Evolutionary conservation across 2,888 invertebrate genomes (phyloP), one percentile per base, ranked within the genome.

Genomic region (Diaperis boleti): DNA sequence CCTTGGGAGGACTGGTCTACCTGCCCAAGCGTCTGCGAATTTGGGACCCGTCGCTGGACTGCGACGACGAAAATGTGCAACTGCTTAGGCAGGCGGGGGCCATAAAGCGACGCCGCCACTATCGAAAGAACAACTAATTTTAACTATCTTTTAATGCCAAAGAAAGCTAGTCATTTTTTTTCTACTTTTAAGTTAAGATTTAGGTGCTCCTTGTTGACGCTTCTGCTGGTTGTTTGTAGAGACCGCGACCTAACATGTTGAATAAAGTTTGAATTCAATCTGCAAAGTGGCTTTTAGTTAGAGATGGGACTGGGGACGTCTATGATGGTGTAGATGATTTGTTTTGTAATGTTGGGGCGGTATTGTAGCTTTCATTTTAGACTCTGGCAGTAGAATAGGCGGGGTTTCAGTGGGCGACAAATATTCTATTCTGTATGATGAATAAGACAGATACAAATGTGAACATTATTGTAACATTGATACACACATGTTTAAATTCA

Each of bases 21-120:
- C 81, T 91, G 59, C 91, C 91, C 1, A 84, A 83, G 45, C 87
- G 87, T 74, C 78, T 90, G 64, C 87, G 87, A 69, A 82, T 90
- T 1, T 90, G 90, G 85, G 88, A 89, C 20, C 85, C 86, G 15
- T 82, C 87, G 3, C 72, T 84, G 3, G 89, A 89, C 14, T 74
- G 85, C 0, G 90, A 90, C 61, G 91, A 91, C 69, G 91, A 91
- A 73, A 90, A 90, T 77, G 83, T 85, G 0, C 88, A 89, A 69
- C 83, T 91, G 49, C 77, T 91, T 1, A 83, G 87, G 66, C 88
- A 88, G 75, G 88, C 88, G 83, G 86, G 86, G 56, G 87, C 86
- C 65, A 86, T 86, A 69, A 85, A 88, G 69, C 82, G 88, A 57
- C 82, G 89, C 68, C 83, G 84, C 67, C 77, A 84, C 57, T 18